These are phyloP conservation scores for Andrena bucephala DNA, from an alignment of 2,888 invertebrate species.

Conservation along the genomic window DNA sequence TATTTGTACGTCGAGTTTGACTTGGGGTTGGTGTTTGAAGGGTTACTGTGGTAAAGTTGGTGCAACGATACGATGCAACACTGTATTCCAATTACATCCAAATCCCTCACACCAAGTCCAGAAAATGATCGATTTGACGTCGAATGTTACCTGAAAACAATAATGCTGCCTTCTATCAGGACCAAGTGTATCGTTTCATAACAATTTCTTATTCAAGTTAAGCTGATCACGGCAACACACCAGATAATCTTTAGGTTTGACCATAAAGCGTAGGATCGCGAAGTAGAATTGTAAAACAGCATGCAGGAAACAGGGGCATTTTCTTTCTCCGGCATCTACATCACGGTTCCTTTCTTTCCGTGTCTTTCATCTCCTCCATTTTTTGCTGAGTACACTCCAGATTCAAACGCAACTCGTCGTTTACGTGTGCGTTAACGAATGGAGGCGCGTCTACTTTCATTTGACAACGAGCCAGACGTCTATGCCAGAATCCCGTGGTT, in stretches of 20 bases:
- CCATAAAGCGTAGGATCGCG: background rate
- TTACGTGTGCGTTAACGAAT: constrained; percentile 10
- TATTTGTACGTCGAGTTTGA: too few species aligned
- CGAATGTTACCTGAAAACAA: too few species aligned
- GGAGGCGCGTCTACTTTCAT: constrained; percentile 19
- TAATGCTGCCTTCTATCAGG: too few species aligned
- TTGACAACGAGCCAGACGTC: constrained; percentile 19
- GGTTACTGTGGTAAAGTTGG: too few species aligned
- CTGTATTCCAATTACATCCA: too few species aligned
- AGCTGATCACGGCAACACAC: background rate
- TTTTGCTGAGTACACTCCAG: background rate
- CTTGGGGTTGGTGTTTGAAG: too few species aligned
- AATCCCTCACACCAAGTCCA: too few species aligned
- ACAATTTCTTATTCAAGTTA: background rate
- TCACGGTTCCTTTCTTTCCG: background rate
- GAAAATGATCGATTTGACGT: too few species aligned
- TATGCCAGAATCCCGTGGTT: background rate
- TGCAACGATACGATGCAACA: too few species aligned
- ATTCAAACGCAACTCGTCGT: constrained; percentile 3
- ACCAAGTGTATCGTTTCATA: background rate
- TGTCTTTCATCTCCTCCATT: background rate
- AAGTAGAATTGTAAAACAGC: background rate
- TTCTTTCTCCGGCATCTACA: too few species aligned
- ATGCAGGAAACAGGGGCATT: background rate
- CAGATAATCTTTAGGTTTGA: background rate